Evolutionary conservation across 1,140 invertebrate genomes (phyloP), one percentile per base, ranked within the genome.

Genomic region (Drosophila kohkoa): DNA sequence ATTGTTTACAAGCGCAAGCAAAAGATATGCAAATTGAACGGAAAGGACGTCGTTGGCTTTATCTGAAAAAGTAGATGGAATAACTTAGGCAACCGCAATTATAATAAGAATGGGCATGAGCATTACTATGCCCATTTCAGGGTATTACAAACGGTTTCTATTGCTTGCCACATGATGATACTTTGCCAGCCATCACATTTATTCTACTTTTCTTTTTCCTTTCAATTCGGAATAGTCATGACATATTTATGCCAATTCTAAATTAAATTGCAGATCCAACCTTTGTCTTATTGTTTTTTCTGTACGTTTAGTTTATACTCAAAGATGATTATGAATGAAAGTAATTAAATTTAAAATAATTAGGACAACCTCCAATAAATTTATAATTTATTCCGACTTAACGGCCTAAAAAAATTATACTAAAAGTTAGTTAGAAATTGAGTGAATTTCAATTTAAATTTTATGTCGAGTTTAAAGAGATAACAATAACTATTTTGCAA

Each of bases 1-100:
- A 41, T 58, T 51, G 30, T 58, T 66, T 72, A 72, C 69, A 41
- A 58, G 62, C 62, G 15, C 13, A 55, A n/a, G 15, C 13, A 55
- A n/a, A 55, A 41, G 54, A 57, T 57, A 57, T 57, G 54, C 54
- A 57, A 57, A 57, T 57, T 57, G 35, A 57, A 57, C 35, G 16
- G 16, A 57, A 59, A n/a, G 20, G 11, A 45, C 41, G 41, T 45
- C 30, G 20, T 46, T 45, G 11, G 5, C n/a, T 30, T 59, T 45
- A 46, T 13, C 57, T 45, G 11, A 45, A 45, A 30, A 25, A 25
- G 57, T 43, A 45, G 16, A 58, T 59, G 51, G 41, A 43, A 65
- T 65, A 65, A 55, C 57, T 59, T 59, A 35, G 41, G 16, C 20
- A 15, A 59, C 41, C 57, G 41, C 57, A 59, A 55, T 65, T 55